Evolutionary conservation across 2,113 vertebrate genomes (phyloP).

Genomic region (Siniperca chuatsi): DNA sequence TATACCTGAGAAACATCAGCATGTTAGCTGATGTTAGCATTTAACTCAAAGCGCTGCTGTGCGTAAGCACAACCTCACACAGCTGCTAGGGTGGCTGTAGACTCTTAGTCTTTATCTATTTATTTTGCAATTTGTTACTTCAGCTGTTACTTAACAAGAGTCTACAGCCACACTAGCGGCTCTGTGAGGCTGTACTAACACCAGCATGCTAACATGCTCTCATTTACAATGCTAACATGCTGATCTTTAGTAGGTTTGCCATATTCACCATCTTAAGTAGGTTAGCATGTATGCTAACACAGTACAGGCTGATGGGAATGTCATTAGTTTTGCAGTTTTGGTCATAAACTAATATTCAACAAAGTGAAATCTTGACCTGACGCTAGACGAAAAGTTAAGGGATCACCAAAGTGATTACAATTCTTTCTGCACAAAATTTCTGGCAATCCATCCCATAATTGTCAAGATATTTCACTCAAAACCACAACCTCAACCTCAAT

Average conservation of each 20-base stretch:
- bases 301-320: not conserved
- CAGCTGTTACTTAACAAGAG: too few species aligned
- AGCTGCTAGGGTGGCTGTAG: too few species aligned
- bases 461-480: not conserved
- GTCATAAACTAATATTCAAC: not conserved
- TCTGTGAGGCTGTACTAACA: not conserved
- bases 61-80: too few species aligned
- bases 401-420: not conserved
- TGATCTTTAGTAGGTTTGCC: not conserved
- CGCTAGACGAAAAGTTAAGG: not conserved
- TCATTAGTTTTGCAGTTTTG: not conserved
- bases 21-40: too few species aligned
- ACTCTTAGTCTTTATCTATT: too few species aligned
- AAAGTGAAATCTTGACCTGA: not conserved
- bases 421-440: not conserved
- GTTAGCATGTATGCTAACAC: not conserved
- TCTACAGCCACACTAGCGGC: not conserved
- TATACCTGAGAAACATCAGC: too few species aligned
- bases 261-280: not conserved
- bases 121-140: too few species aligned
- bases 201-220: not conserved
- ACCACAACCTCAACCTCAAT: not conserved
- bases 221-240: not conserved
- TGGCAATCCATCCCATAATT: not conserved
- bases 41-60: too few species aligned